Evolutionary conservation across 1,140 invertebrate species (phyloP).

Genomic region (Teleopsis dalmanni): DNA sequence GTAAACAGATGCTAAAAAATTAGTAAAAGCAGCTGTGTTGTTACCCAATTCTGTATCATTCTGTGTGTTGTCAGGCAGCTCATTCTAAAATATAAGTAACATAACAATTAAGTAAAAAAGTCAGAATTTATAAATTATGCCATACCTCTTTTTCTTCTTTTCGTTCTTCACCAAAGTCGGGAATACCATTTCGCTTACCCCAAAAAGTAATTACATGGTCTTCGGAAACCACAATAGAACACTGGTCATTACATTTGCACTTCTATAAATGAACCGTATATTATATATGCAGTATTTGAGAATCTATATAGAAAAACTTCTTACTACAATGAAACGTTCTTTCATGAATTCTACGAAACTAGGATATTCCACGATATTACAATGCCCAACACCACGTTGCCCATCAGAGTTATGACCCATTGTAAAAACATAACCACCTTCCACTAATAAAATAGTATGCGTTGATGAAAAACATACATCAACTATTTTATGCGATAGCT

Average conservation of each 20-base stretch:
- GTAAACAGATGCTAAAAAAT: slow-evolving; percentile 43
- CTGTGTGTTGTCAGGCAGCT: slow-evolving; percentile 4
- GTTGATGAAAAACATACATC: slow-evolving; percentile 51
- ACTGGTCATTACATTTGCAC: slow-evolving; percentile 56
- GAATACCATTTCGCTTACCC: slow-evolving; percentile 52
- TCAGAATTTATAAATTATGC: too few relatives aligned
- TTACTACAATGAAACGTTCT: slow-evolving; percentile 50
- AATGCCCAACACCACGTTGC: slow-evolving; percentile 47
- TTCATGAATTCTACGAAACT: slow-evolving; percentile 51
- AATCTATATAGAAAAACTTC: slow-evolving; percentile 7
- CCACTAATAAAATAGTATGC: slow-evolving; percentile 56
- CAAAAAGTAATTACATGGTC: slow-evolving; percentile 65
- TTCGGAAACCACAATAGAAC: slow-evolving; percentile 56
- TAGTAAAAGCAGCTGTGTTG: slow-evolving; percentile 40
- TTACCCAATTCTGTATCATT: slow-evolving; percentile 31
- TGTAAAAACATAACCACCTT: slow-evolving; percentile 59
- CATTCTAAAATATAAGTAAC: too few relatives aligned
- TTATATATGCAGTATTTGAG: background rate
- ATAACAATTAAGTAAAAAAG: too few relatives aligned
- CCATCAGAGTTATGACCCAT: slow-evolving; percentile 58
- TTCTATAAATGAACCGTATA: slow-evolving; percentile 19
- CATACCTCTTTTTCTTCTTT: slow-evolving; percentile 1
- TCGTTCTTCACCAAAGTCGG: slow-evolving; percentile 24
- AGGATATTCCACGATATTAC: slow-evolving; percentile 35
- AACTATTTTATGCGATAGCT: slow-evolving; percentile 42